Conservation (phyloP, 1,140 invertebrate species). For the Zaprionus capensis region DNA sequence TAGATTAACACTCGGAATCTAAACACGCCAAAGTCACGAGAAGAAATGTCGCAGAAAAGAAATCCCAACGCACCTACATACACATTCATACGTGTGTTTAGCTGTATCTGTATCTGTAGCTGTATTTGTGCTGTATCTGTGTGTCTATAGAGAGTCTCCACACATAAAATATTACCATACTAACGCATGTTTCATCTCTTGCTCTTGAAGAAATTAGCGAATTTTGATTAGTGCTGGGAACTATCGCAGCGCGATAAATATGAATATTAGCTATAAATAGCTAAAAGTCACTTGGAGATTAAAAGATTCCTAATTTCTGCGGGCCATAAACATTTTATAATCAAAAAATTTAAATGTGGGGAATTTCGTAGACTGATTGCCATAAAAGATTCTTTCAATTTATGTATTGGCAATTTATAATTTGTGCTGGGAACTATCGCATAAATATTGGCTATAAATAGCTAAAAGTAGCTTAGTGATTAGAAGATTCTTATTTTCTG, state of each 20-base stretch:
- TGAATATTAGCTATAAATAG: slow-evolving; percentile 4
- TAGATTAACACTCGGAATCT: slow-evolving; percentile 22
- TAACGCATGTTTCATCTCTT: slow-evolving; percentile 9
- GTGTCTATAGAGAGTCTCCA: not conserved
- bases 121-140: not conserved
- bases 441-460: not conserved
- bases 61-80: slow-evolving; percentile 15
- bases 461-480: not conserved
- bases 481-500: not conserved
- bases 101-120: not conserved
- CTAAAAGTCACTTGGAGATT: not conserved
- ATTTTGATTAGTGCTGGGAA: slow-evolving; percentile 23
- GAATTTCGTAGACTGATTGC: not conserved
- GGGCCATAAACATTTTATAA: not conserved
- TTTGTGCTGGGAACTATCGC: slow-evolving; percentile 26
- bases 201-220: slow-evolving; percentile 34
- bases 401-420: slow-evolving; percentile 18
- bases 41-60: slow-evolving; percentile 40
- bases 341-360: not conserved
- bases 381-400: too few relatives aligned
- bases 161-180: not conserved
- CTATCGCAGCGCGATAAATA: slow-evolving; percentile 19
- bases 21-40: slow-evolving; percentile 45
- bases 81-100: not conserved
- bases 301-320: not conserved